Base-by-base conservation (phyloP, 2,888 invertebrate species). In the Chrysolina haemoptera region DNA sequence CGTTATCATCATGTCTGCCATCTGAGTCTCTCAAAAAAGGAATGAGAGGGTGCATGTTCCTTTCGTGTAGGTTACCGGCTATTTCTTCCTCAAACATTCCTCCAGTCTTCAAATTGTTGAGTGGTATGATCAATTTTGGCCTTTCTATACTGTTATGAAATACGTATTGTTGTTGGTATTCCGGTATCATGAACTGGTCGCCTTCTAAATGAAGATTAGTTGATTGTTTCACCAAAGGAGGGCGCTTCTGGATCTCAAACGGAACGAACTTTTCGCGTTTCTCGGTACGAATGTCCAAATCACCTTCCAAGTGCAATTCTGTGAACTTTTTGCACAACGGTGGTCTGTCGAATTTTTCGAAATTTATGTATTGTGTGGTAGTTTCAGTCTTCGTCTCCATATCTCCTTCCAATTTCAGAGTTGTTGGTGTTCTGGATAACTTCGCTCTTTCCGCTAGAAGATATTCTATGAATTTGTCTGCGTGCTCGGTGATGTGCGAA, bases 301-400 rank as follows among this genome's bases (percentile, higher is more conserved):
- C 88, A 4, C 90, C 90, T 80, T 90, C 90, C 64, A 90, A 82
- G 74, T 88, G 89, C 6, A 90, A 82, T 76, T 89, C 89, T 2
- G 89, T 88, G 48, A 85, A 81, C 75, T 87, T 86, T 76, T 87
- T 87, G 83, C 88, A 82, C 80, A 88, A 71, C 81, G 86, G 79
- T 79, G 90, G 89, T 74, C 89, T 85, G 74, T 86, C 83, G 20
- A 86, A 86, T 6, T 88, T 87, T 2, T 89, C 87, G 77, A 88
- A 89, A 9, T 89, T 88, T 4, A 89, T 84, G 81, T 88, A 90
- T 78, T 90, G 88, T 48, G 89, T 89, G 69, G 88, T 86, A 78
- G 88, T 89, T 80, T 90, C 90, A 59, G 90, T 90, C 80, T 86
- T 87, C 18, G 85, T 87, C 50, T 88, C 87, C 86, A 90, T 88